Evolutionary conservation across 2,113 vertebrate genomes (phyloP), one percentile per base, ranked within the genome.

Genomic region (Cranoglanis bouderius): DNA sequence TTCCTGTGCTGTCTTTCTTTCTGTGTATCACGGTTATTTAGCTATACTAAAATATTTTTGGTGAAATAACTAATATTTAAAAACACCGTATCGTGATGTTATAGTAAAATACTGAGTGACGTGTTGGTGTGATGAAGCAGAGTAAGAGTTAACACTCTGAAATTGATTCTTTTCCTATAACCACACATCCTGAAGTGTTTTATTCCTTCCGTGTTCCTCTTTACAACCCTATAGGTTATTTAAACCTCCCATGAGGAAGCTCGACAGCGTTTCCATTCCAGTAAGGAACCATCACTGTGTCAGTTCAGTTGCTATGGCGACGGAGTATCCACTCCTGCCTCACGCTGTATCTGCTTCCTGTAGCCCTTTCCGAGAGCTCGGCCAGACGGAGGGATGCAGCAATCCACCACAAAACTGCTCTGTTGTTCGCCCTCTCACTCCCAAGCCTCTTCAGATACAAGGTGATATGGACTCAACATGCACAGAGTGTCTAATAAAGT

Each of bases 161-260:
- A 7, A 65, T 6, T 7, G 29, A 90, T 74, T 74, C 16, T 8
- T 74, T 74, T 40, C 35, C 2, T 38, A n/a, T 49, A 29, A 26
- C 43, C 3, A 12, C 43, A 78, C 21, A 46, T 78, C 43, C 26
- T 51, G 51, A 32, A n/a, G 77, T 46, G 21, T 67, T n/a, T 72
- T 89, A 91, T 82, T 74, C 13, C 63, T 91, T 24, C 14, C 24
- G 65, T 59, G 91, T 32, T 51, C 46, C 82, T n/a, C 59, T 51
- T 85, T 85, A 26, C 51, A 24, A 89, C 80, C 91, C 90, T 92
- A 93, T 9, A 98, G 98, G 87, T 96, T 98, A 94, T 98, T 98
- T 95, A 95, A 95, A 92, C 89, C 87, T 88, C 87, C 95, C 90
- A 91, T 40, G 88, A 92, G 26, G 3, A 92, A 92, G 92, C 85